A percentile compares a stretch with the other conserved stretches of the same genome.
Evolutionary conservation across 1,140 invertebrate species (phyloP).

Genomic region (Drosophila pseudoananassae): DNA sequence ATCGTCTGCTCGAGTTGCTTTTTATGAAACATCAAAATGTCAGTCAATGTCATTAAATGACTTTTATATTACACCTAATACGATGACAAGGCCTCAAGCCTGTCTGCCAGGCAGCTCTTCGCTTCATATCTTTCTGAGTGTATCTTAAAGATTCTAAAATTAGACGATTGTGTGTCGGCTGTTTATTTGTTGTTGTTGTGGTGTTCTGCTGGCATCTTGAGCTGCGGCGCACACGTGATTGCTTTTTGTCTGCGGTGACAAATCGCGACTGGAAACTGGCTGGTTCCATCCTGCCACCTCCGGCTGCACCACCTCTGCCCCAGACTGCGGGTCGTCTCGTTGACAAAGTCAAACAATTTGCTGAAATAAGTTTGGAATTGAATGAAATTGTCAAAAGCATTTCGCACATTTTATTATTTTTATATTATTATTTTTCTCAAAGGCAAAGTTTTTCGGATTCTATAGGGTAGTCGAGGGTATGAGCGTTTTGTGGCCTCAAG

Average conservation of each 20-base stretch:
- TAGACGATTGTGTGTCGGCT: slow-evolving; percentile 70
- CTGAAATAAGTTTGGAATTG: slow-evolving; percentile 82
- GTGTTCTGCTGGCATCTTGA: slow-evolving; percentile 10
- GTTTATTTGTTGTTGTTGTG: slow-evolving; percentile 40
- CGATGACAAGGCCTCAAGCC: slow-evolving; percentile 74
- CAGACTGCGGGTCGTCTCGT: slow-evolving; percentile 15
- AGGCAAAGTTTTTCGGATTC: slow-evolving; percentile 34
- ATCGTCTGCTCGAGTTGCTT: slow-evolving; percentile 78
- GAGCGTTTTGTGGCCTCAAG: too few relatives aligned
- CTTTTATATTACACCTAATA: slow-evolving; percentile 83
- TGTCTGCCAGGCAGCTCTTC: slow-evolving; percentile 29
- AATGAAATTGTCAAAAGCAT: slow-evolving; percentile 83
- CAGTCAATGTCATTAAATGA: slow-evolving; percentile 83
- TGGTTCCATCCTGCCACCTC: slow-evolving; percentile 22
- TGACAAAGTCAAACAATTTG: slow-evolving; percentile 81
- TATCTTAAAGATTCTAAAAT: slow-evolving; percentile 83
- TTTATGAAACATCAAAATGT: slow-evolving; percentile 83
- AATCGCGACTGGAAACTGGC: slow-evolving; percentile 62
- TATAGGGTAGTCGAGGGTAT: not conserved
- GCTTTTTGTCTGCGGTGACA: slow-evolving; percentile 70
- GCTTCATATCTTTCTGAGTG: slow-evolving; percentile 73
- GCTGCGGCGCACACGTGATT: slow-evolving; percentile 71
- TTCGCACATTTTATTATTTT: slow-evolving; percentile 75
- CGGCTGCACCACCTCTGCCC: slow-evolving; percentile 11
- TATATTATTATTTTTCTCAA: slow-evolving; percentile 33